phyloP scores from a whole-genome alignment of 2,888 invertebrate genomes.

The Lasioglossum malachurum region DNA sequence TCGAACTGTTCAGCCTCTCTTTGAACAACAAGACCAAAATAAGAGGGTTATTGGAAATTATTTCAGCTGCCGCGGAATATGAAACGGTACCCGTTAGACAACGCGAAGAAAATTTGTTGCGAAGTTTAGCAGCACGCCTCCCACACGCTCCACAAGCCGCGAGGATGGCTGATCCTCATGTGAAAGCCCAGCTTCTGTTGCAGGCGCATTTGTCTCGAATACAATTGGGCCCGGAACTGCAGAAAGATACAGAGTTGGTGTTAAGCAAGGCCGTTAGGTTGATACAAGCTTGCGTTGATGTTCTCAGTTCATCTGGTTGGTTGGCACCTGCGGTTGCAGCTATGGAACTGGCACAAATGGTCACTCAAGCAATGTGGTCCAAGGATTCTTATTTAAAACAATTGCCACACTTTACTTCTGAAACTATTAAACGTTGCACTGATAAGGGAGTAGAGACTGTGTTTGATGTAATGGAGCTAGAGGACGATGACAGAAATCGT shows the following conservation, averaged over 20 bases:
- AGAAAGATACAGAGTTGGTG: constrained; percentile 97
- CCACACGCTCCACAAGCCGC: constrained; percentile 85
- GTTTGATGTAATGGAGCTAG: constrained; percentile 98
- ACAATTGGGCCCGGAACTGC: constrained; percentile 97
- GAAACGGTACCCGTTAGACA: constrained; percentile 97
- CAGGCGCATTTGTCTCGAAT: constrained; percentile 98
- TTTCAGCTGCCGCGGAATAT: constrained; percentile 98
- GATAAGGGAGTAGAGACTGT: constrained; percentile 97
- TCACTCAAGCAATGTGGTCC: constrained; percentile 99
- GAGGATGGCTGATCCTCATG: constrained; percentile 93
- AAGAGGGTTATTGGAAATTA: constrained; percentile 98
- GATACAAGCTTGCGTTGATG: constrained; percentile 98
- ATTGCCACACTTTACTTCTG: constrained; percentile 96
- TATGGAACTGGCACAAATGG: constrained; percentile 99
- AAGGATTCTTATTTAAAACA: constrained; percentile 99
- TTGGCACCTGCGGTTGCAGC: constrained; percentile 98
- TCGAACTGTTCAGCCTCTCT: constrained; percentile 98
- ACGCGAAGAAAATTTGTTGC: constrained; percentile 95
- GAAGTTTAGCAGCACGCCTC: constrained; percentile 88
- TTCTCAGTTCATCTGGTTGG: constrained; percentile 98
- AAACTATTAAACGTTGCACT: constrained; percentile 95
- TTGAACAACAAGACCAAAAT: constrained; percentile 99
- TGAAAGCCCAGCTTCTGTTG: constrained; percentile 97
- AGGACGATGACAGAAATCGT: constrained; percentile 94
- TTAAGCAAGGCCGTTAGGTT: constrained; percentile 94